These are phyloP conservation scores for Tiliqua scincoides DNA, from an alignment of 2,113 vertebrate species.

Conservation along the genomic window DNA sequence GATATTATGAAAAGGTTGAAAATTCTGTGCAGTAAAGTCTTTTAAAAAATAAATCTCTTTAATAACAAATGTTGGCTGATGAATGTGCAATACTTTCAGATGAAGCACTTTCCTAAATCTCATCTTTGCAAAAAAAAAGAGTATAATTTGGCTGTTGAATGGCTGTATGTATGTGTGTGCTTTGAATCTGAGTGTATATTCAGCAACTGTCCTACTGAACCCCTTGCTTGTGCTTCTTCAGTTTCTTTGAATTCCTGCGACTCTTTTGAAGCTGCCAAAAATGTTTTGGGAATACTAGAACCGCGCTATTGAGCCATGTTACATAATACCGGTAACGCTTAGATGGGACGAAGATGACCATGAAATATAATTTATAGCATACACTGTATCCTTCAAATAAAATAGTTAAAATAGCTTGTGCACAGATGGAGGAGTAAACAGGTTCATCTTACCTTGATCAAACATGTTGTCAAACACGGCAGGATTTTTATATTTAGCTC, in stretches of 20 bases:
- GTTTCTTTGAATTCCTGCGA: conserved; percentile 52
- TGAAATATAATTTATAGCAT: conserved; percentile 40
- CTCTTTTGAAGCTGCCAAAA: conserved; percentile 45
- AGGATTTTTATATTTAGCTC: conserved; percentile 69
- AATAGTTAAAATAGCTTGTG: conserved; percentile 60
- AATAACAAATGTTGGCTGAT: neutral
- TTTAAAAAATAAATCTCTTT: neutral
- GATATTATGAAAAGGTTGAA: neutral
- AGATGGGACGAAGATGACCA: conserved; percentile 23
- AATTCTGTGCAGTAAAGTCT: neutral
- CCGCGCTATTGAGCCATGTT: conserved; percentile 53
- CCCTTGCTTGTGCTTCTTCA: conserved; percentile 37
- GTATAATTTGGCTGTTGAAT: rapidly evolving
- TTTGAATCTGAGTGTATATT: conserved; percentile 48
- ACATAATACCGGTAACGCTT: conserved; percentile 58
- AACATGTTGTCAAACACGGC: conserved; percentile 47
- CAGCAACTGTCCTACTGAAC: conserved; percentile 41
- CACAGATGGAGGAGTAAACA: conserved; percentile 63
- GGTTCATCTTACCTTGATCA: conserved; percentile 65
- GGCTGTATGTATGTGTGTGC: neutral
- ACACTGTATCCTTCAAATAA: conserved; percentile 35
- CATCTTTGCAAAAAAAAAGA: neutral
- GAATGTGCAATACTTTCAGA: neutral
- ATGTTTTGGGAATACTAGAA: conserved; percentile 54
- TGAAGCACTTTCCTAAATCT: neutral